These are phyloP conservation scores for Meganola albula DNA, from an alignment of 2,888 invertebrate species.

Conservation along the genomic window DNA sequence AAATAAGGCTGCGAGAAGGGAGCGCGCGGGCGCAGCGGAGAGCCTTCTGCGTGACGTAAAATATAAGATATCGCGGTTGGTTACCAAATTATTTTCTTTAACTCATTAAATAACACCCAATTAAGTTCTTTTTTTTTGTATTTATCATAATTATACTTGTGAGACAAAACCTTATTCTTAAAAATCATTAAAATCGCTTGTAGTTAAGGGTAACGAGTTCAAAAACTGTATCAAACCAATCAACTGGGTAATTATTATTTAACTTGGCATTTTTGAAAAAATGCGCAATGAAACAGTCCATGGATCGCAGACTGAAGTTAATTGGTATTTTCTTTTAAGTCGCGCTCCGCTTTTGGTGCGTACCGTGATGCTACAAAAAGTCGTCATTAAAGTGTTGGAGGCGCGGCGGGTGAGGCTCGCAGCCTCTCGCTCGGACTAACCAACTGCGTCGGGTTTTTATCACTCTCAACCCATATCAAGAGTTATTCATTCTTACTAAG, in stretches of 20 bases:
- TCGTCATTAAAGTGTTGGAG: slow-evolving; percentile 72
- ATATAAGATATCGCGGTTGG: slow-evolving; percentile 36
- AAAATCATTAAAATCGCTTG: too few species aligned
- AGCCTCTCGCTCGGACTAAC: slow-evolving; percentile 62
- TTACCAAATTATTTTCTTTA: too few species aligned
- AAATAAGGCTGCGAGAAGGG: slow-evolving; percentile 51
- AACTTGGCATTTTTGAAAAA: neutral
- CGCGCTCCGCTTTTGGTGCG: slow-evolving; percentile 36
- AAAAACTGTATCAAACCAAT: neutral
- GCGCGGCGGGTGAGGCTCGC: slow-evolving; percentile 59
- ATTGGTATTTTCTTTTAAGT: slow-evolving; percentile 11
- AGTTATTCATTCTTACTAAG: slow-evolving; percentile 60
- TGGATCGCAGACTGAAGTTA: slow-evolving; percentile 27
- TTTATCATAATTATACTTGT: too few species aligned
- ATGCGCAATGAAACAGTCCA: neutral
- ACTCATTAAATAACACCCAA: too few species aligned
- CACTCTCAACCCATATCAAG: slow-evolving; percentile 66
- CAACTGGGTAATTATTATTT: neutral
- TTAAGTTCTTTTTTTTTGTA: too few species aligned
- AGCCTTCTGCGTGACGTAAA: slow-evolving; percentile 28
- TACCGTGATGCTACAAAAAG: slow-evolving; percentile 60
- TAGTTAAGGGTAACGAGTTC: neutral
- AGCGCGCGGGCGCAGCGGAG: slow-evolving; percentile 23
- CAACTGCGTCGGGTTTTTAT: slow-evolving; percentile 68
- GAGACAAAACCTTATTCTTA: too few species aligned